A percentile compares a stretch with the other conserved stretches of the same genome.
These are phyloP conservation scores for Microcebus griseorufus DNA, from an alignment of 2,113 vertebrate genomes.

Conservation along the genomic window DNA sequence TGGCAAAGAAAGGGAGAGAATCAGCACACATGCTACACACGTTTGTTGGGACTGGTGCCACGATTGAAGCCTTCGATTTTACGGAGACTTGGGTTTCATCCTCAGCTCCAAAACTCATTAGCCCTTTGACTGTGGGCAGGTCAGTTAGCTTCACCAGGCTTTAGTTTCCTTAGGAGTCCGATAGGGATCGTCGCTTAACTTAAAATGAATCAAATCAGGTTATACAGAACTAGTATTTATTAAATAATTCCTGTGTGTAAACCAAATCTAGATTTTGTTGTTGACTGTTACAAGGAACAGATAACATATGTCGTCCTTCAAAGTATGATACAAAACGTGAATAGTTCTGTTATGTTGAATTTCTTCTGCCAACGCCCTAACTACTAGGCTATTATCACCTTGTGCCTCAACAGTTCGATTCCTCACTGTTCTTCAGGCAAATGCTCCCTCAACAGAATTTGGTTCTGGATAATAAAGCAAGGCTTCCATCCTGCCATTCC, in stretches of 20 bases:
- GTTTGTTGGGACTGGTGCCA: neutral
- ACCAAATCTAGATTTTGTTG: neutral
- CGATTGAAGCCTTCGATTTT: neutral
- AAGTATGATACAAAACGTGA: neutral
- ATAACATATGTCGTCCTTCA: neutral
- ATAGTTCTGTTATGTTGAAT: neutral
- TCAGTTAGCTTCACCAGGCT: neutral
- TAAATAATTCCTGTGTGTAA: constrained; percentile 8
- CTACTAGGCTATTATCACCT: neutral
- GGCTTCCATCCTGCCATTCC: neutral
- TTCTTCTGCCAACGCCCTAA: neutral
- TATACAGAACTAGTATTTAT: neutral
- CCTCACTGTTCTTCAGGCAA: neutral
- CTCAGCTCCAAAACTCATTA: neutral
- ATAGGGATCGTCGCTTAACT: neutral
- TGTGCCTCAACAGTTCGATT: neutral
- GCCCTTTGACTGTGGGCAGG: neutral
- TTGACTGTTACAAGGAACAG: neutral
- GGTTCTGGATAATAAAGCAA: neutral
- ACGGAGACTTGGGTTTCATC: neutral
- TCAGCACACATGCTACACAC: accelerated
- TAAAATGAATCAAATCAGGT: neutral
- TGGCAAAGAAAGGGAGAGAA: neutral
- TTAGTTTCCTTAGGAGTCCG: neutral
- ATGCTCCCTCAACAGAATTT: neutral